Evolutionary conservation across 2,888 invertebrate species (phyloP), one percentile per base, ranked within the genome.

Genomic region (Nomada fucata): DNA sequence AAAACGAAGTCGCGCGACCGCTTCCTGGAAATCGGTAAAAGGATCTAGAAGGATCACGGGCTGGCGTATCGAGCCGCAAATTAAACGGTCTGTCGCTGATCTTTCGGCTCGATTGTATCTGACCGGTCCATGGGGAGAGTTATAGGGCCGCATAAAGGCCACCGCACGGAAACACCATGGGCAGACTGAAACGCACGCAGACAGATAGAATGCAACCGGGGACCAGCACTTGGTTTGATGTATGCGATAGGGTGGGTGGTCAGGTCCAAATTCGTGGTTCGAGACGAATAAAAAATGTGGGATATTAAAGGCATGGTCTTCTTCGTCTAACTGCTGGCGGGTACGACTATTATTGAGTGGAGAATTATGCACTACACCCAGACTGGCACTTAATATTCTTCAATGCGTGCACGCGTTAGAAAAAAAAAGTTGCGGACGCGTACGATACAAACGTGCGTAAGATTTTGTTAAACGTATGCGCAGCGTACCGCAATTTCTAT

Each of bases 11-110:
- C 88, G 13, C 88, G 13, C 75, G 84, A 79, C 71, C 44, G 29
- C 79, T 91, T 91, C 91, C 89, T 77, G 76, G 90, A 91, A 91
- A 75, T 75, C 72, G 71, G 70, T 70, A 74, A 55, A 64, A 20
- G 71, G 81, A 60, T 79, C 71, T 63, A 29, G 57, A 63, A 63
- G 72, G 52, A 63, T 18, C 52, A 59, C 55, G 13, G 47, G 7
- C 60, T 67, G 61, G 59, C 59, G 61, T 67, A 81, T 83, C 83
- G 73, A 71, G 81, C 77, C 69, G 75, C 74, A 81, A 88, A 87
- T 84, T 82, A 88, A 84, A 86, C 59, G 68, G 61, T 61, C 73
- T 64, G 76, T 70, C 68, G 68, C 72, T 68, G 65, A 74, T 76
- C 73, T 57, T 26, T 36, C 72, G 42, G n/a, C 50, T 77, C 68